Evolutionary conservation across 2,113 vertebrate genomes (phyloP).

Genomic region (Trichomycterus rosablanca): DNA sequence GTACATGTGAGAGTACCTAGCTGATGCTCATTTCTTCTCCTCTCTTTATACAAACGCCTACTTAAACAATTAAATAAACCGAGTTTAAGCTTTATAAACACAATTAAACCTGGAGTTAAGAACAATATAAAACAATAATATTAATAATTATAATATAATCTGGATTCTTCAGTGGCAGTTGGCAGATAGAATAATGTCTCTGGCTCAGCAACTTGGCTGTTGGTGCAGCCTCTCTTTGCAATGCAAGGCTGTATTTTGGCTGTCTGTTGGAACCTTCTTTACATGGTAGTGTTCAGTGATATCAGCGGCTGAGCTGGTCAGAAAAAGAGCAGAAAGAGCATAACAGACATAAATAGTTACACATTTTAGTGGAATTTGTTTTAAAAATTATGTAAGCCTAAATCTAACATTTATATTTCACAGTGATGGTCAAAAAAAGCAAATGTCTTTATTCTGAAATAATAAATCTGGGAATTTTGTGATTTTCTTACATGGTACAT

Average conservation of each 20-base stretch:
- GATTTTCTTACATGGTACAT: too few species aligned
- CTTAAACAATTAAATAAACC: constrained; percentile 28
- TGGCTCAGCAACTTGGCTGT: neutral
- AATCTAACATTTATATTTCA: too few species aligned
- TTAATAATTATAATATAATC: constrained; percentile 27
- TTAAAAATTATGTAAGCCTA: too few species aligned
- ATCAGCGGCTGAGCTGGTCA: constrained; percentile 55
- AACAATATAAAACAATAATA: constrained; percentile 43
- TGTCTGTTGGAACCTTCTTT: constrained; percentile 35
- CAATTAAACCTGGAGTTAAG: constrained; percentile 24
- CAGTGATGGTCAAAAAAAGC: too few species aligned
- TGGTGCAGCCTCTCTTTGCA: neutral
- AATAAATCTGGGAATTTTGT: too few species aligned
- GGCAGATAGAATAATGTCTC: neutral
- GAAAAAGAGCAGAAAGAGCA: constrained; percentile 1
- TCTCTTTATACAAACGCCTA: constrained; percentile 12
- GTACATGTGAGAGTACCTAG: constrained; percentile 18
- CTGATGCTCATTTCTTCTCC: constrained; percentile 26
- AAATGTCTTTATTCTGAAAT: too few species aligned
- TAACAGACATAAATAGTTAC: neutral
- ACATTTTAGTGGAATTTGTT: neutral
- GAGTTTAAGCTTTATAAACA: constrained; percentile 26
- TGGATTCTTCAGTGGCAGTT: constrained; percentile 13
- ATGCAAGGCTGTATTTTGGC: neutral
- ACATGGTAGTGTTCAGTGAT: constrained; percentile 61